A percentile compares a stretch with the other conserved stretches of the same genome.
Conservation (phyloP, 1,140 invertebrate genomes). For the Aphis gossypii region DNA sequence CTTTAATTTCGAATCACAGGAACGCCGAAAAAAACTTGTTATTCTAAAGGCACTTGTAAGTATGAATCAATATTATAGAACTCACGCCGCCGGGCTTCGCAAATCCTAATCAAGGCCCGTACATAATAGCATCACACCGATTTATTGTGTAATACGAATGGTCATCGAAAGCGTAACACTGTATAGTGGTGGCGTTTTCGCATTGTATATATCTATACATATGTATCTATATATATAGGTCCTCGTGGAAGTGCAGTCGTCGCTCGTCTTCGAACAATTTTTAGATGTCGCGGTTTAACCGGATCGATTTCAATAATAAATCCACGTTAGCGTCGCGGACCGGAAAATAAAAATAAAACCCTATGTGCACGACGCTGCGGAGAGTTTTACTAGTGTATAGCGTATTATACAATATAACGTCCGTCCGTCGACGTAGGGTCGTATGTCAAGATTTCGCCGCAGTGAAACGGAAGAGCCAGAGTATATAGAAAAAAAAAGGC, state of each 20-base stretch:
- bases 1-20: too few relatives aligned
- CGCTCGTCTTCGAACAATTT: background rate
- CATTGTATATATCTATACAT: too few relatives aligned
- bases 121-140: background rate
- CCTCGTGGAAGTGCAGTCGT: background rate
- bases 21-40: background rate
- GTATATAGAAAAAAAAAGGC: background rate
- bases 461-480: background rate
- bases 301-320: slow-evolving; percentile 6
- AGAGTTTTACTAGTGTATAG: background rate
- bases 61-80: background rate
- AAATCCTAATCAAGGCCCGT: background rate
- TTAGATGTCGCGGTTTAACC: background rate
- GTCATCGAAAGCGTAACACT: background rate
- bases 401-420: background rate
- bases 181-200: too few relatives aligned
- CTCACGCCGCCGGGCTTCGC: background rate
- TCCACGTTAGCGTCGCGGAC: background rate
- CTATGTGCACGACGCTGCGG: background rate
- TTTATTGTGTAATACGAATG: background rate
- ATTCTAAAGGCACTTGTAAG: background rate
- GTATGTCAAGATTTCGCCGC: background rate
- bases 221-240: too few relatives aligned
- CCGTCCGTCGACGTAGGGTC: background rate
- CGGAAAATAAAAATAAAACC: background rate